A percentile compares a stretch with the other conserved stretches of the same genome.
Conservation (phyloP, 2,888 invertebrate genomes). For the Thymelicus lineola region DNA sequence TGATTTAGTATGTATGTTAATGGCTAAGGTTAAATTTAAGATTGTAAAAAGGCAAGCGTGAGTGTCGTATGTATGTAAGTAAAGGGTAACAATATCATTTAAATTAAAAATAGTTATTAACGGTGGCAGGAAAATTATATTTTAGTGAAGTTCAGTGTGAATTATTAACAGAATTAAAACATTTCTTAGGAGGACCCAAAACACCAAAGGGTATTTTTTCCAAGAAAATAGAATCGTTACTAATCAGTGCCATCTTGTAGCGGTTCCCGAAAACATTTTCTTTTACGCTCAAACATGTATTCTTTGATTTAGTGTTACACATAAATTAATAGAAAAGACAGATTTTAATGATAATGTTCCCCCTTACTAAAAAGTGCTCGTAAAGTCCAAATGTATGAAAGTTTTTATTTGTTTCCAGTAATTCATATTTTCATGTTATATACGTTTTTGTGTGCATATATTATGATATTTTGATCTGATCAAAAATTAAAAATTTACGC, state of each 20-base stretch:
- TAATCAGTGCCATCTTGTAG: too few relatives aligned
- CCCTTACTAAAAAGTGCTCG: slow-evolving; percentile 1
- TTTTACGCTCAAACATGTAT: too few relatives aligned
- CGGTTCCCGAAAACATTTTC: too few relatives aligned
- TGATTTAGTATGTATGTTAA: slow-evolving; percentile 5
- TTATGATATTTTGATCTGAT: slow-evolving; percentile 1
- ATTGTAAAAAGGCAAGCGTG: slow-evolving; percentile 18
- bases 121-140: too few relatives aligned
- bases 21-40: not conserved
- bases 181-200: too few relatives aligned
- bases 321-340: too few relatives aligned
- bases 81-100: slow-evolving; percentile 14
- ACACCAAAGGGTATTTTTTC: too few relatives aligned
- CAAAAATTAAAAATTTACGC: not conserved
- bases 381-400: not conserved
- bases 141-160: too few relatives aligned
- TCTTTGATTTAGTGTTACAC: too few relatives aligned
- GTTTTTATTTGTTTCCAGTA: slow-evolving; percentile 18
- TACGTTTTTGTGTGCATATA: slow-evolving; percentile 1
- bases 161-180: too few relatives aligned
- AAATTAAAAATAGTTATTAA: not conserved
- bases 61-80: slow-evolving; percentile 3
- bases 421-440: slow-evolving; percentile 25
- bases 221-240: too few relatives aligned
- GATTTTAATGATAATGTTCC: slow-evolving; percentile 1